Evolutionary conservation across 1,140 invertebrate genomes (phyloP), one percentile per base, ranked within the genome.

Genomic region (Gryon sp.): DNA sequence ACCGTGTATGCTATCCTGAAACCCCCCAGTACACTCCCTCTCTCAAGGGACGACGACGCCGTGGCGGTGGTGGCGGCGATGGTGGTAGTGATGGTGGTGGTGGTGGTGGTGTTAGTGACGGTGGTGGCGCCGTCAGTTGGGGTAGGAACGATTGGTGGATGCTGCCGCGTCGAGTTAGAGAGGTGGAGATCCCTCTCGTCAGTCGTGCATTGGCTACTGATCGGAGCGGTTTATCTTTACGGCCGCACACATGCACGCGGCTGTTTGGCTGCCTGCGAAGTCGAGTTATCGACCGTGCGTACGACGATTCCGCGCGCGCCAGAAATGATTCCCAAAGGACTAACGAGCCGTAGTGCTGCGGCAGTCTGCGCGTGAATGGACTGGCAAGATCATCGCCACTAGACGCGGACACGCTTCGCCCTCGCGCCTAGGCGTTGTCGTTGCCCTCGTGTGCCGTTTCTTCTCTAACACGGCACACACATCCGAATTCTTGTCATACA

Each of bases 131-230:
- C 74, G 65, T 53, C 60, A 72, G 80, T 81, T 81, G 83, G 82
- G 83, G 77, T 75, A 84, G 81, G 78, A 84, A 84, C 84, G 84
- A 85, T 85, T 79, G 81, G 82, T 75, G 85, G 82, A 84, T 82
- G 80, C 73, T 80, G 79, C 82, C 80, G 81, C 84, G 84, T 83
- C 80, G 82, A 84, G 84, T 85, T 85, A 83, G 80, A 83, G 79
- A 82, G 75, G 82, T 78, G 79, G 81, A 84, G 82, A 87, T 84
- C 83, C 80, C 78, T 83, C 82, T 78, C 84, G 80, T 84, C 83
- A 86, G 84, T 86, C 78, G 85, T 81, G 80, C 84, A 84, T 83
- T 84, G 77, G 82, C 81, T 82, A 79, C 80, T 82, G 83, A 82
- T 80, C 75, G 76, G 75, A 78, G 76, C 69, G 77, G 63, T 52